phyloP scores from a whole-genome alignment of 1,140 invertebrate species.

The Drosophila bipectinata region DNA sequence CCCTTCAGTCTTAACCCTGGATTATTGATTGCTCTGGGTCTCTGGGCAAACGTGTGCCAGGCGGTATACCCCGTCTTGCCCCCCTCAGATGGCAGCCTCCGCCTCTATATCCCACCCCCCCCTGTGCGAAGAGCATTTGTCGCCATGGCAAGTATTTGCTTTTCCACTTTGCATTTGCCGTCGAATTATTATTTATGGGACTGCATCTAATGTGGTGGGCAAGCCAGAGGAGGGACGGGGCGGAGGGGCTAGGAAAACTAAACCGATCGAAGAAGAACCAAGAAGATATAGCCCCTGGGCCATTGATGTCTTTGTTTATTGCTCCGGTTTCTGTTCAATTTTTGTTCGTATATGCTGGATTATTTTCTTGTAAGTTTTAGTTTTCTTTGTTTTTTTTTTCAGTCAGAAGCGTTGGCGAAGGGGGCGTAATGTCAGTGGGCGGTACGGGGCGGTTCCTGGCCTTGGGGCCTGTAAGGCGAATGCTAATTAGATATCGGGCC shows the following conservation, averaged over 20 bases:
- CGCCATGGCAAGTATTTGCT: constrained; percentile 65
- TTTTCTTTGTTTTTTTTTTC: not conserved
- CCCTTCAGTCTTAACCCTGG: constrained; percentile 6
- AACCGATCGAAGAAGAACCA: constrained; percentile 14
- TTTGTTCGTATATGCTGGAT: constrained; percentile 4
- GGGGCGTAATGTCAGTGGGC: constrained; percentile 1
- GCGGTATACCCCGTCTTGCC: not conserved
- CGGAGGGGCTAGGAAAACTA: not conserved
- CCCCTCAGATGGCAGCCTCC: not conserved
- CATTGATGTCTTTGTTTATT: constrained; percentile 80
- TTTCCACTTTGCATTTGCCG: constrained; percentile 57
- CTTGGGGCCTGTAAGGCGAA: constrained; percentile 30
- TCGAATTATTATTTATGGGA: constrained; percentile 78
- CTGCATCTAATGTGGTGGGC: constrained; percentile 55
- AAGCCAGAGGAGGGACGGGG: not conserved
- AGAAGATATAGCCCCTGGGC: constrained; percentile 46
- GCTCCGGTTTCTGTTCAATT: constrained; percentile 50
- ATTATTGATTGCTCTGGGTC: constrained; percentile 81
- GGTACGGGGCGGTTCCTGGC: constrained; percentile 9
- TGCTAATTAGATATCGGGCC: constrained; percentile 36
- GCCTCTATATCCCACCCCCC: constrained; percentile 9
- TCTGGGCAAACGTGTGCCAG: constrained; percentile 70
- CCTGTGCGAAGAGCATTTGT: constrained; percentile 49
- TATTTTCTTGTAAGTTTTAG: not conserved
- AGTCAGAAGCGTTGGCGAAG: not conserved